Percentiles rank a stretch among this genome's conserved stretches.
Conservation (phyloP, 2,888 invertebrate species). For the Sinodicranocentrus sp. region DNA sequence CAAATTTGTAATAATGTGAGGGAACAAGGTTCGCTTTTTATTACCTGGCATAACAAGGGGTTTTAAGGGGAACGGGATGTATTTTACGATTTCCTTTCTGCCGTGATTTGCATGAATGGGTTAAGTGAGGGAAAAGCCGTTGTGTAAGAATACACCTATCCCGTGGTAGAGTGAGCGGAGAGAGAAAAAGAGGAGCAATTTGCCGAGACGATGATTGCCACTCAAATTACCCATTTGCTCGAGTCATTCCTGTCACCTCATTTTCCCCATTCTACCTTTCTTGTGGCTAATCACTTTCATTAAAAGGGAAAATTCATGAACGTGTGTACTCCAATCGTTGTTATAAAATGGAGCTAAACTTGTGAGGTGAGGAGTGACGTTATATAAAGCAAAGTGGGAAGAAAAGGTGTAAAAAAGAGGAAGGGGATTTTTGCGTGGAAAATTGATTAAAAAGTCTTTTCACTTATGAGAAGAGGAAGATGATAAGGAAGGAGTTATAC, state of each 20-base stretch:
- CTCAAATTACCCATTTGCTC: conserved; percentile 61
- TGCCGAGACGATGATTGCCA: conserved; percentile 58
- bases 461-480: not conserved
- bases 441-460: conserved; percentile 26
- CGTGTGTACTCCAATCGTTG: not conserved
- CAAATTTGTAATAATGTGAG: not conserved
- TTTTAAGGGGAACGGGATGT: conserved; percentile 46
- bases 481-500: not conserved
- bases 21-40: conserved; percentile 47
- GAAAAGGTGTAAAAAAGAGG: not conserved
- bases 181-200: conserved; percentile 30
- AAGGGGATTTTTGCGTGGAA: conserved; percentile 21
- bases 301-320: conserved; percentile 36
- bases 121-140: too few species aligned
- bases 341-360: not conserved
- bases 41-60: conserved; percentile 21
- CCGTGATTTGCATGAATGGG: conserved; percentile 50
- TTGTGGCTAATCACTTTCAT: conserved; percentile 61
- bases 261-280: conserved; percentile 30
- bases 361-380: not conserved
- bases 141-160: too few species aligned
- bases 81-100: conserved; percentile 40
- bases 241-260: conserved; percentile 62
- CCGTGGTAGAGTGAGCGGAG: too few species aligned
- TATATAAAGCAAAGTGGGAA: too few species aligned